A percentile compares a stretch with the other conserved stretches of the same genome.
phyloP scores from a whole-genome alignment of 2,888 invertebrate species.

The Rugalucina vietnamica region DNA sequence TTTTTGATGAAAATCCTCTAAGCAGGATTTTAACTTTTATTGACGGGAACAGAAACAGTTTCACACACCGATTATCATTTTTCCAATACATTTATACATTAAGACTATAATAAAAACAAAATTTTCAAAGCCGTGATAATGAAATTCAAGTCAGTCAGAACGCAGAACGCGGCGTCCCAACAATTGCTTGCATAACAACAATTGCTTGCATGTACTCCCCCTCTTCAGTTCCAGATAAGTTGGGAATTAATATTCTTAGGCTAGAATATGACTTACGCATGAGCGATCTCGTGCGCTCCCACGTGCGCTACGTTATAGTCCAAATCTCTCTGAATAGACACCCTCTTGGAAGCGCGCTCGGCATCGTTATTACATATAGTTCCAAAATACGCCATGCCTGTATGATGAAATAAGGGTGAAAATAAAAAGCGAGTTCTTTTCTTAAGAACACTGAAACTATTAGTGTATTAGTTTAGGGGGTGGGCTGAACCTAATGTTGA shows the following conservation, averaged over 20 bases:
- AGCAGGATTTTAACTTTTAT: not conserved
- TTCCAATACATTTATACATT: not conserved
- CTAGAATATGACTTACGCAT: not conserved
- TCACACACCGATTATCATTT: not conserved
- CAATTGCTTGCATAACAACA: no score
- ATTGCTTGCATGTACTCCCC: no score
- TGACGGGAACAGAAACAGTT: not conserved
- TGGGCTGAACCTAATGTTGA: no score
- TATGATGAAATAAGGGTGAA: no score
- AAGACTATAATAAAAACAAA: not conserved
- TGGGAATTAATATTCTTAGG: no score
- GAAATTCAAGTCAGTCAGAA: no score
- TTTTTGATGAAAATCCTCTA: no score
- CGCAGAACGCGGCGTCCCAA: no score
- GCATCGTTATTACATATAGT: not conserved
- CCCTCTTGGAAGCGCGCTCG: not conserved
- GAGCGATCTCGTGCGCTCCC: not conserved
- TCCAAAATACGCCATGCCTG: not conserved
- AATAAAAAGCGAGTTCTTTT: no score
- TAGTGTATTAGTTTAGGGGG: no score
- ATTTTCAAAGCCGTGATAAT: not conserved
- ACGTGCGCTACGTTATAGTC: not conserved
- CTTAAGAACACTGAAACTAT: no score
- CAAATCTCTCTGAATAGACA: not conserved
- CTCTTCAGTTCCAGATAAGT: no score